These are phyloP conservation scores for Papilio aristodemus DNA, from an alignment of 1,140 invertebrate genomes.

Conservation along the genomic window DNA sequence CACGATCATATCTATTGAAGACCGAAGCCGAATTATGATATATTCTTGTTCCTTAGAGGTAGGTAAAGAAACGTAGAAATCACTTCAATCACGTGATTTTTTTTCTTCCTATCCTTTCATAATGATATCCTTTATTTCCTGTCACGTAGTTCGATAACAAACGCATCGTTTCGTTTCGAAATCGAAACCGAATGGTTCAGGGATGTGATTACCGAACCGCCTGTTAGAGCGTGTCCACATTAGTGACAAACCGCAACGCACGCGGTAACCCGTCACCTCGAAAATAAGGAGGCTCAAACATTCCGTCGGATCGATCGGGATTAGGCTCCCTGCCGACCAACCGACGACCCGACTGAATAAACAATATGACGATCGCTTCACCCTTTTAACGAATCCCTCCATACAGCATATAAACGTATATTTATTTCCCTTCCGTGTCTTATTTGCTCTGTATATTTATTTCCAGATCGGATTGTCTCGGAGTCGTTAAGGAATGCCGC, in stretches of 20 bases:
- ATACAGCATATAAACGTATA: conserved; percentile 42
- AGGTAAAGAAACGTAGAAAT: background rate
- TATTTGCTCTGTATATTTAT: conserved; percentile 32
- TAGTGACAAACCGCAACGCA: conserved; percentile 15
- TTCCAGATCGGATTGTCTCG: conserved; percentile 33
- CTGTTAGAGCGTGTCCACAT: conserved; percentile 5
- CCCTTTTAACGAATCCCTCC: conserved; percentile 70
- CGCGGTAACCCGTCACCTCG: conserved; percentile 25
- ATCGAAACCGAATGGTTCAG: conserved; percentile 28
- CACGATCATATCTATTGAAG: background rate
- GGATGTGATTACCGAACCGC: conserved; percentile 24
- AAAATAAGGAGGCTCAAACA: conserved; percentile 22
- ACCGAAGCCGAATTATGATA: background rate
- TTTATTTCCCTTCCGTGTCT: conserved; percentile 38
- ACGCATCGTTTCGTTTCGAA: conserved; percentile 21
- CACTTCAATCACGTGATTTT: background rate
- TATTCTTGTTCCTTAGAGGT: background rate
- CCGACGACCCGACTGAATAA: conserved; percentile 64
- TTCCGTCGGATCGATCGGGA: conserved; percentile 29
- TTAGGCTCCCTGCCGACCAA: conserved; percentile 36
- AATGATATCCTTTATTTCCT: conserved; percentile 18
- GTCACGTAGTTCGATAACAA: conserved; percentile 17
- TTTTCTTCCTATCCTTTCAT: background rate
- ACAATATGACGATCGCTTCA: conserved; percentile 69
- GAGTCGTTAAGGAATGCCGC: conserved; percentile 26